A percentile compares a stretch with the other conserved stretches of the same genome.
Conservation (phyloP, 2,113 vertebrate genomes). For the Parus major region DNA sequence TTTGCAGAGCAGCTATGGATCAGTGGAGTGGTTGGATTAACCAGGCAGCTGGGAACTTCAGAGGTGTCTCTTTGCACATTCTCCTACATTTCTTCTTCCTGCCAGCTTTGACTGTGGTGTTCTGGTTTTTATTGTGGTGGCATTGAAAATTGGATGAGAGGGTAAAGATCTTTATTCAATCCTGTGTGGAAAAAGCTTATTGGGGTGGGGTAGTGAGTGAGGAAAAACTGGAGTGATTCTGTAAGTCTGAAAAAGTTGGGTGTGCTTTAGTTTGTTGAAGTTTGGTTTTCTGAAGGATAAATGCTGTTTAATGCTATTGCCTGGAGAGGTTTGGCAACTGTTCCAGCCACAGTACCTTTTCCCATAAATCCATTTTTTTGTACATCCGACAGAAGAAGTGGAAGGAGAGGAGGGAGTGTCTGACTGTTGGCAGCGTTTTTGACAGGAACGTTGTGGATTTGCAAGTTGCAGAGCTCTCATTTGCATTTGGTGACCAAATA, state of each 20-base stretch:
- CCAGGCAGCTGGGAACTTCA: neutral
- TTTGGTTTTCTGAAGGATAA: neutral
- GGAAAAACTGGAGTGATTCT: neutral
- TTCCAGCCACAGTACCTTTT: neutral
- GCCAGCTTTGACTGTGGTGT: neutral
- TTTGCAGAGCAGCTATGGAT: neutral
- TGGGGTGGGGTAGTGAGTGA: neutral
- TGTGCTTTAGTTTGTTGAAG: neutral
- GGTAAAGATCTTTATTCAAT: neutral
- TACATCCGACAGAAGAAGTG: neutral
- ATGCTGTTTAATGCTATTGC: neutral
- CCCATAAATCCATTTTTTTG: neutral
- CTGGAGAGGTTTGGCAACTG: neutral
- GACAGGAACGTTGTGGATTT: neutral
- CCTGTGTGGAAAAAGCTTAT: neutral
- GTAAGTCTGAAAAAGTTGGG: neutral
- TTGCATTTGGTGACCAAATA: slow-evolving; percentile 29
- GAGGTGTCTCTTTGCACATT: neutral
- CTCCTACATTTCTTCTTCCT: neutral
- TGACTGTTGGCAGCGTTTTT: neutral
- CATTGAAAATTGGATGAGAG: neutral
- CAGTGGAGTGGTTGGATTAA: neutral
- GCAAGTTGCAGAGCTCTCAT: neutral
- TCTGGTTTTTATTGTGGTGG: neutral
- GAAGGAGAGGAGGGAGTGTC: neutral